phyloP scores from a whole-genome alignment of 1,140 invertebrate genomes.

The Lasioglossum baleicum region DNA sequence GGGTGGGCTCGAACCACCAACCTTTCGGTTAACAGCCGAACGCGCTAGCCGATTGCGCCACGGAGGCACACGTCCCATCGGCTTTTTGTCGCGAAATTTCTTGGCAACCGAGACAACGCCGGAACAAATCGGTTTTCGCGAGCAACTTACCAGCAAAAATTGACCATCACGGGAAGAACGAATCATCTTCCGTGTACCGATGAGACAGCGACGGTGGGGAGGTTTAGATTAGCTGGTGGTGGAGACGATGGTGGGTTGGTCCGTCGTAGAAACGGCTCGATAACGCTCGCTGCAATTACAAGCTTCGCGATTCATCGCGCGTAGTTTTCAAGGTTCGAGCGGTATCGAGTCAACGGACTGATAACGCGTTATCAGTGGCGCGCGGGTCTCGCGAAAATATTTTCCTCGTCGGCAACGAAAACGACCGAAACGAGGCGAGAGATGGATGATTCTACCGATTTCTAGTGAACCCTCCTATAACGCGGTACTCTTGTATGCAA shows the following conservation, averaged over 20 bases:
- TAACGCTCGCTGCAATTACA: too few species aligned
- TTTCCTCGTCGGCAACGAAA: not conserved
- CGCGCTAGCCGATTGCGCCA: conserved; percentile 90
- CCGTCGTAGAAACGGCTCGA: too few species aligned
- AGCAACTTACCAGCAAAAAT: too few species aligned
- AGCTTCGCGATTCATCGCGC: not conserved
- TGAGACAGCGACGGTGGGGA: too few species aligned
- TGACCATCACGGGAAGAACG: too few species aligned
- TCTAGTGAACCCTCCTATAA: too few species aligned
- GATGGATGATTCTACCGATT: not conserved
- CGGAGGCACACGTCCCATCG: conserved; percentile 81
- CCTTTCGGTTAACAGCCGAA: conserved; percentile 84
- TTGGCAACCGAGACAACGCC: not conserved
- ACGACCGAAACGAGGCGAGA: not conserved
- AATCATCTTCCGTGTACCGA: too few species aligned
- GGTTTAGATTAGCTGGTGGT: too few species aligned
- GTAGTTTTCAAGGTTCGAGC: not conserved
- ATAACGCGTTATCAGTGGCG: not conserved
- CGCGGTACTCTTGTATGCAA: too few species aligned
- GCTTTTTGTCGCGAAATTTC: not conserved
- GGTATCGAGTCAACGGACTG: not conserved
- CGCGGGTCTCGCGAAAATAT: not conserved
- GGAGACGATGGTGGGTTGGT: too few species aligned
- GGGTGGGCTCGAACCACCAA: conserved; percentile 83
- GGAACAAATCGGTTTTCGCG: too few species aligned